A percentile compares a stretch with the other conserved stretches of the same genome.
These are phyloP conservation scores for Actias luna DNA, from an alignment of 2,888 invertebrate genomes.

Conservation along the genomic window DNA sequence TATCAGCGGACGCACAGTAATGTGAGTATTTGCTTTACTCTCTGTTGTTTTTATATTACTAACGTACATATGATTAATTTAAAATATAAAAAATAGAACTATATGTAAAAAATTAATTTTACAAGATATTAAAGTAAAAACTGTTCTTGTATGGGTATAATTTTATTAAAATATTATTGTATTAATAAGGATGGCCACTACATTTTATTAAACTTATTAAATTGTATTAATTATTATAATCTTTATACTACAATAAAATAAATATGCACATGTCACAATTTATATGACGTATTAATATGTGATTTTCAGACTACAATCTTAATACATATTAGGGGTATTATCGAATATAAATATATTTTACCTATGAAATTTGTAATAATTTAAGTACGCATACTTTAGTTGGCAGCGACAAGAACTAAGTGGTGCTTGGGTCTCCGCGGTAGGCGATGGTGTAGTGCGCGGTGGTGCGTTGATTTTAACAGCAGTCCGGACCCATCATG, in stretches of 20 bases:
- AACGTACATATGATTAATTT: background rate
- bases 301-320: background rate
- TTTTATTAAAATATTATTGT: background rate
- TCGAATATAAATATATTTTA: background rate
- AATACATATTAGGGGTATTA: background rate
- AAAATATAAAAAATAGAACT: background rate
- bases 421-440: constrained; percentile 59
- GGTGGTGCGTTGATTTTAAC: constrained; percentile 73
- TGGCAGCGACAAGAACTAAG: constrained; percentile 73
- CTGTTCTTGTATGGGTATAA: background rate
- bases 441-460: constrained; percentile 61
- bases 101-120: background rate
- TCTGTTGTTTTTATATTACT: background rate
- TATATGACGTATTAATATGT: too few species aligned
- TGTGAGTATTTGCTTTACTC: constrained; percentile 46
- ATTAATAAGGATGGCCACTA: too few species aligned
- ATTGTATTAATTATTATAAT: too few species aligned
- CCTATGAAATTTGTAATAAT: background rate
- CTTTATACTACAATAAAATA: too few species aligned
- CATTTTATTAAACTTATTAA: too few species aligned
- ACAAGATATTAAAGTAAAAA: background rate
- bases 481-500: constrained; percentile 83
- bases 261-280: too few species aligned
- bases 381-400: constrained; percentile 36
- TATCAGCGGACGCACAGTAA: constrained; percentile 58